Evolutionary conservation across 2,113 vertebrate genomes (phyloP), one percentile per base, ranked within the genome.

Genomic region (Dasyornis broadbenti): DNA sequence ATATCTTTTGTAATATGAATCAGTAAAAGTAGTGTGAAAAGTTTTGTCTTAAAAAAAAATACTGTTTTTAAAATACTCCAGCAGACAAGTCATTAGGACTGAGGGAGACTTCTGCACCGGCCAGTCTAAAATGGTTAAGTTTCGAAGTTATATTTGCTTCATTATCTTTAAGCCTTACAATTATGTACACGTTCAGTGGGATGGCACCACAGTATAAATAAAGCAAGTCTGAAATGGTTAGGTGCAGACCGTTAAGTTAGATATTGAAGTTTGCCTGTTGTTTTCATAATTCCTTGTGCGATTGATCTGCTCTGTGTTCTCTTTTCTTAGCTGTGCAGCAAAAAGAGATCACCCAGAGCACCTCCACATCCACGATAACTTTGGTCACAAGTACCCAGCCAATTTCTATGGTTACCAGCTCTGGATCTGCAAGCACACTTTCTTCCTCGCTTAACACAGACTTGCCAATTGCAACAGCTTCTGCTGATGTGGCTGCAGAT

Each of bases 401-500:
- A 14, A 98, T 98, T 19, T 98, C 99, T 42, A 97, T 98, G 95
- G 97, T 98, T 72, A 98, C 98, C 85, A 98, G 98, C 54, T 98
- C 99, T 7, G 98, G 98, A 88, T 97, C 98, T 71, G 96, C 97
- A 21, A 98, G 97, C 89, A 97, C 98, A 13, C 97, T 99, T 15
- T 98, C 98, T 1, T 98, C 98, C 35, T 98, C 98, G 0, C 91
- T 98, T 85, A 98, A 37, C 53, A 97, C 99, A 15, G 99, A 99
- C 90, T 84, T 99, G 87, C 98, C 98, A 92, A 99, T 99, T 66
- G 98, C 99, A 65, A 99, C 99, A 4, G 98, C 98, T 54, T 99
- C 99, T 6, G 99, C 99, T 7, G 99, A 99, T 37, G 99, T 99
- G 31, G 99, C 99, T 79, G 99, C 99, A 59, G 99, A 99, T 89